Evolutionary conservation across 2,888 invertebrate genomes (phyloP).

Genomic region (Empis livida): DNA sequence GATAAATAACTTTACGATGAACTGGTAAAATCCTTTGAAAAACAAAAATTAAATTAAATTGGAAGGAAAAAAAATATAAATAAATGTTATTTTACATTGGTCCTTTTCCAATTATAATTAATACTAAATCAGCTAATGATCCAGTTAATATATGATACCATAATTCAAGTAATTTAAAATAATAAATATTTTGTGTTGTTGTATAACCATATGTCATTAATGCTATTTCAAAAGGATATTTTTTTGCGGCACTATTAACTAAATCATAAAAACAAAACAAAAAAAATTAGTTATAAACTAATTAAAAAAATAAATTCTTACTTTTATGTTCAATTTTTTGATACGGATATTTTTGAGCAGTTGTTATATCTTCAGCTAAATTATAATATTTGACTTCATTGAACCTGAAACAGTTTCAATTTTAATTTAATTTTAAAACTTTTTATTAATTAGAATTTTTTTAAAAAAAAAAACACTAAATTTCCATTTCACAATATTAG

Average conservation of each 20-base stretch:
- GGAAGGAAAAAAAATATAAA: too few species aligned
- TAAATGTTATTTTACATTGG: neutral
- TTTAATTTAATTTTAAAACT: neutral
- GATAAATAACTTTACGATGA: neutral
- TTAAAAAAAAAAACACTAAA: too few species aligned
- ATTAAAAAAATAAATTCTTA: too few species aligned
- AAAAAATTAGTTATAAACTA: neutral
- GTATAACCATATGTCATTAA: neutral
- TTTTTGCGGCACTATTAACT: neutral
- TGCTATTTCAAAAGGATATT: neutral
- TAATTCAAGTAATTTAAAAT: neutral
- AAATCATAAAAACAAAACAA: neutral
- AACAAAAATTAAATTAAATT: neutral
- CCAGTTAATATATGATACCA: neutral
- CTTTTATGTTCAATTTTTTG: neutral
- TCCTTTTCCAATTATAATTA: neutral
- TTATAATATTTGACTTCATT: neutral
- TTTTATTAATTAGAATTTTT: neutral
- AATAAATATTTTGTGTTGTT: neutral
- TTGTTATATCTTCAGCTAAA: neutral
- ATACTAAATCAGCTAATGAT: neutral
- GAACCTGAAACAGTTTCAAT: neutral
- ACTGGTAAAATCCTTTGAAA: neutral
- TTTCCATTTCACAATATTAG: too few species aligned
- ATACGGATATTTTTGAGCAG: neutral